Conservation (phyloP, 2,797 vertebrate species). For the Loris lydekkerianus region DNA sequence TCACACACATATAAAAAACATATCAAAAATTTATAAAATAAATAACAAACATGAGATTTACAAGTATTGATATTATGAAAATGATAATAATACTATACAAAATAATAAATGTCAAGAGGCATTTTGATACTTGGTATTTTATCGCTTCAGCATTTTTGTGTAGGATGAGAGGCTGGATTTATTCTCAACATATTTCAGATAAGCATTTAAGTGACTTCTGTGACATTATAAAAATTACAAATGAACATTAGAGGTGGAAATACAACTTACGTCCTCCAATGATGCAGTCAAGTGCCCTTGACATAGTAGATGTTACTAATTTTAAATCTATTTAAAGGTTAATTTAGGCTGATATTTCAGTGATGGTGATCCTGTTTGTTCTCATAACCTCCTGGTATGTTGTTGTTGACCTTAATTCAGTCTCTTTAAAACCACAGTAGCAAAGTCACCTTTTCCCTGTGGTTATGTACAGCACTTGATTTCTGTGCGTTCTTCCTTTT, state of each 20-base stretch:
- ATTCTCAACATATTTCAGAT: neutral
- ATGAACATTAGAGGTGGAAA: slow-evolving; percentile 54
- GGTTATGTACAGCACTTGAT: slow-evolving; percentile 49
- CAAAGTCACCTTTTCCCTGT: slow-evolving; percentile 59
- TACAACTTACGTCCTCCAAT: neutral
- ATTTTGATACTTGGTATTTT: neutral
- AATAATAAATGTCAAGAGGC: neutral
- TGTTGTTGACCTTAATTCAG: slow-evolving; percentile 21
- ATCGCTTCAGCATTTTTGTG: neutral
- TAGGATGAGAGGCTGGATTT: neutral
- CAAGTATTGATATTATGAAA: neutral
- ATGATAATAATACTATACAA: neutral
- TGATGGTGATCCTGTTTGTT: neutral
- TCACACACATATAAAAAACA: neutral
- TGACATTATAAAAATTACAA: neutral
- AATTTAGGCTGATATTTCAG: slow-evolving; percentile 21
- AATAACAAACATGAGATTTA: neutral
- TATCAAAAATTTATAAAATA: too few relatives aligned
- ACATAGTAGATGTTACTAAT: neutral
- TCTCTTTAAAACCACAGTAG: slow-evolving; percentile 59
- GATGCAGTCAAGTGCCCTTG: neutral
- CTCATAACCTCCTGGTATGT: neutral
- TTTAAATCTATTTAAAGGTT: slow-evolving; percentile 22
- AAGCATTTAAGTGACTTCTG: neutral
- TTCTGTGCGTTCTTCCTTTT: slow-evolving; percentile 58